Conservation (phyloP, 1,140 invertebrate species). For the Cryptotermes secundus region DNA sequence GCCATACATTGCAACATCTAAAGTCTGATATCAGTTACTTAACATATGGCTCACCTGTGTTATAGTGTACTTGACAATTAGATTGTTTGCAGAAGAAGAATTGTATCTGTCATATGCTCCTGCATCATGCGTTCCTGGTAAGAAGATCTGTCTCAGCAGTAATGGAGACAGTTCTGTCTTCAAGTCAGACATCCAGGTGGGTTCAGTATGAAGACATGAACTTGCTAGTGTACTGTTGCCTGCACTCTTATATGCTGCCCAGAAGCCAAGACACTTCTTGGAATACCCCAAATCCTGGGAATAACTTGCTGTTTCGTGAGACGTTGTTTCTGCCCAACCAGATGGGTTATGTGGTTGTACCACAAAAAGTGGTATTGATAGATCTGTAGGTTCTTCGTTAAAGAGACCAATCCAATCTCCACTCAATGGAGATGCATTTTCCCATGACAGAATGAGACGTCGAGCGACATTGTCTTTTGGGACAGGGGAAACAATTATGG, state of each 20-base stretch:
- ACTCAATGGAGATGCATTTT: neutral
- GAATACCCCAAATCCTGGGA: slow-evolving; percentile 5
- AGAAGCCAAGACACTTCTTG: slow-evolving; percentile 44
- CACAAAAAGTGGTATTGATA: neutral
- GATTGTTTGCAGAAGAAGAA: slow-evolving; percentile 47
- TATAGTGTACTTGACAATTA: slow-evolving; percentile 52
- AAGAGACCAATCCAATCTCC: slow-evolving; percentile 35
- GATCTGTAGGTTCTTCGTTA: neutral
- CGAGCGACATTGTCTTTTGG: slow-evolving; percentile 48
- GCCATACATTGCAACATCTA: too few species aligned
- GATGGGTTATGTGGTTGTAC: neutral
- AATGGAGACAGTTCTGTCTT: slow-evolving; percentile 46
- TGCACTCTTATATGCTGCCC: slow-evolving; percentile 43
- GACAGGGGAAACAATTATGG: slow-evolving; percentile 13
- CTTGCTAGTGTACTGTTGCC: slow-evolving; percentile 20
- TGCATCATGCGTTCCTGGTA: slow-evolving; percentile 66
- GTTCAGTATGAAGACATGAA: slow-evolving; percentile 52
- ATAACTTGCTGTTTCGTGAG: neutral
- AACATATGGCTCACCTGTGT: slow-evolving; percentile 38
- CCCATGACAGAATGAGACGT: slow-evolving; percentile 25
- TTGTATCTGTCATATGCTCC: slow-evolving; percentile 52
- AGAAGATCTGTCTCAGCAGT: slow-evolving; percentile 54
- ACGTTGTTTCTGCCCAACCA: slow-evolving; percentile 19
- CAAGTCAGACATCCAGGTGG: slow-evolving; percentile 61
- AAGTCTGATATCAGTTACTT: too few species aligned